Base-by-base conservation (phyloP, 2,888 invertebrate genomes). In the Volucella zonaria region DNA sequence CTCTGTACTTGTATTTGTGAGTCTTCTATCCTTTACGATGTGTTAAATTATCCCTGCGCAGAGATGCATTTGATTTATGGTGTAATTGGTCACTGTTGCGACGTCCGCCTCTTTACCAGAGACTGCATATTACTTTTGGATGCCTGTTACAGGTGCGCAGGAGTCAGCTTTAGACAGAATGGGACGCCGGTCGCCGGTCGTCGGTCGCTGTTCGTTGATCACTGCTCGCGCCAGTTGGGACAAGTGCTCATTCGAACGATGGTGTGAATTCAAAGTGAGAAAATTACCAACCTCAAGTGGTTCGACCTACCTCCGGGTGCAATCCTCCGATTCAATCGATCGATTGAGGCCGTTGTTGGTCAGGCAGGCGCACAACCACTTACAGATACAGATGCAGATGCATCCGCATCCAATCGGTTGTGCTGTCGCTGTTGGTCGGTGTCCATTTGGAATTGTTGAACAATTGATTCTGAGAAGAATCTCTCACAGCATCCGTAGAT, bases 381-480 rank as follows among this genome's bases (percentile, higher is more conserved):
- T 40, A 11, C 73, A 9, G 31, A 31, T 15, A 14, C 43, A 40
- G 8, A 43, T n/a, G 18, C 62, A 64, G n/a, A 3, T 31, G 68
- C 78, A 82, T 77, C 76, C 76, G 81, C 64, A 54, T 68, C 64
- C 18, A 64, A 64, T 59, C 23, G n/a, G 11, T 31, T 31, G 31
- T 31, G 6, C 31, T 31, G 31, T 31, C 31, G 31, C 31, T 31
- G 31, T 31, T 31, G 31, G 6, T 9, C 47, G 61, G 64, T 76
- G 70, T 76, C 81, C 76, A 81, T 82, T 74, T 75, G 51, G 80
- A 66, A 81, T 81, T 68, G 80, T 51, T 76, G 67, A 76, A 80
- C 85, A 85, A 85, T 85, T 85, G 85, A 85, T 85, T 85, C 85
- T 52, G 76, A 81, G 85, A 85, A 85, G 73, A 73, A 77, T 76